phyloP scores from a whole-genome alignment of 1,140 invertebrate genomes.

The Dinothrombium tinctorium region DNA sequence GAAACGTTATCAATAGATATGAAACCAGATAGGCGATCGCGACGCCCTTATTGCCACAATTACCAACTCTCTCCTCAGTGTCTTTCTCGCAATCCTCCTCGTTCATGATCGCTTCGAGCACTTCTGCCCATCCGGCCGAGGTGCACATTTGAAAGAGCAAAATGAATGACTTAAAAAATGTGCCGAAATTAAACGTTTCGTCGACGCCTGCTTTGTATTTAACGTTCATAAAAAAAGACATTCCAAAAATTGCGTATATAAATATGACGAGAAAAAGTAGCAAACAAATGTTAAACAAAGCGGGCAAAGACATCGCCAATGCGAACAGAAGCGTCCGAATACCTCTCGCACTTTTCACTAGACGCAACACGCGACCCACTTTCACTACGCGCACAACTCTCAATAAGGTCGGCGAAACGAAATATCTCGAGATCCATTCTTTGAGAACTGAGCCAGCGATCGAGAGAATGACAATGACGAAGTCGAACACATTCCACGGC shows the following conservation, averaged over 20 bases:
- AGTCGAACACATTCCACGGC: constrained; percentile 99
- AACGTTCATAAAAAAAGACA: constrained; percentile 98
- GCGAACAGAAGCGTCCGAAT: constrained; percentile 89
- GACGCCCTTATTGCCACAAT: constrained; percentile 74
- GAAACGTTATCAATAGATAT: constrained; percentile 88
- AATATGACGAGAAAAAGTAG: constrained; percentile 95
- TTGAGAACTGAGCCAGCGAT: constrained; percentile 48
- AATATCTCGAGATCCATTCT: constrained; percentile 19
- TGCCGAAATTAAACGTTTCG: constrained; percentile 94
- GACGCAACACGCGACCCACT: constrained; percentile 79
- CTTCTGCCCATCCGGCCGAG: constrained; percentile 87
- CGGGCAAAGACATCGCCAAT: constrained; percentile 87
- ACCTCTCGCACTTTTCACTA: constrained; percentile 94
- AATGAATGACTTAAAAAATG: constrained; percentile 94
- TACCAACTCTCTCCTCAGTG: constrained; percentile 58
- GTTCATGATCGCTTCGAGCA: constrained; percentile 83
- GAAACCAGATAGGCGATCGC: constrained; percentile 82
- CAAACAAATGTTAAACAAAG: constrained; percentile 93
- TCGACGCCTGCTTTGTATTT: constrained; percentile 68
- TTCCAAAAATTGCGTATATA: constrained; percentile 95
- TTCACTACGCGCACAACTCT: constrained; percentile 91
- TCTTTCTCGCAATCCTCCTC: constrained; percentile 85
- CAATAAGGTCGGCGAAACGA: constrained; percentile 85
- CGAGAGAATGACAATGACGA: constrained; percentile 93
- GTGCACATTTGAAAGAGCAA: constrained; percentile 93